Conservation (phyloP, 2,113 vertebrate species). For the Eurystomus gularis region DNA sequence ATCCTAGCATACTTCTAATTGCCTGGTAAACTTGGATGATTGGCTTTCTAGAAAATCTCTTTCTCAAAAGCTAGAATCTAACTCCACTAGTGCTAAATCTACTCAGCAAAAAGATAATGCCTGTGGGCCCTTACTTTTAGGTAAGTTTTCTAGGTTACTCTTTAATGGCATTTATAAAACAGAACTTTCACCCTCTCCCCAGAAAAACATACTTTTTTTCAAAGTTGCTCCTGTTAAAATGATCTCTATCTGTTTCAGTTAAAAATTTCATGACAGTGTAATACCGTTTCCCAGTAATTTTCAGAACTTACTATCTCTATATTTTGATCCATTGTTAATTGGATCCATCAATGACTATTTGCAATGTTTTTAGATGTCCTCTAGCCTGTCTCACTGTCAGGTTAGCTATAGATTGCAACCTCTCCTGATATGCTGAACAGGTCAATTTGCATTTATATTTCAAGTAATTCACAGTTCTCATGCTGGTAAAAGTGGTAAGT, state of each 20-base stretch:
- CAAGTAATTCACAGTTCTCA: background rate
- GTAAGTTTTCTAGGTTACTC: background rate
- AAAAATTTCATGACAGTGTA: background rate
- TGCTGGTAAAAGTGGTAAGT: background rate
- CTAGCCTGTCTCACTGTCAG: background rate
- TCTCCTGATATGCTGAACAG: background rate
- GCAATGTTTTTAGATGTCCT: background rate
- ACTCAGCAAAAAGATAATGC: background rate
- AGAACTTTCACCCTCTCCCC: background rate
- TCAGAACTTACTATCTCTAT: background rate
- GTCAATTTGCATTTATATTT: too few species aligned
- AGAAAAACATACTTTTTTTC: background rate
- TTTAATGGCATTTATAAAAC: background rate
- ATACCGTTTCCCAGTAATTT: background rate
- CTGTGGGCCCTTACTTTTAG: background rate
- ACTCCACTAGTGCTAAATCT: background rate
- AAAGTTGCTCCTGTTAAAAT: background rate
- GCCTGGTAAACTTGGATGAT: background rate
- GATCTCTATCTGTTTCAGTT: background rate
- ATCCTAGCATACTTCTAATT: background rate
- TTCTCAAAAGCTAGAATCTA: background rate
- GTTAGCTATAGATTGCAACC: background rate
- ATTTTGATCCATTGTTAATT: background rate
- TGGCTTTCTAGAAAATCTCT: background rate
- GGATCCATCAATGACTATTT: background rate